These are phyloP conservation scores for Tricholaema leucomelas DNA, from an alignment of 2,113 vertebrate species.

Conservation along the genomic window DNA sequence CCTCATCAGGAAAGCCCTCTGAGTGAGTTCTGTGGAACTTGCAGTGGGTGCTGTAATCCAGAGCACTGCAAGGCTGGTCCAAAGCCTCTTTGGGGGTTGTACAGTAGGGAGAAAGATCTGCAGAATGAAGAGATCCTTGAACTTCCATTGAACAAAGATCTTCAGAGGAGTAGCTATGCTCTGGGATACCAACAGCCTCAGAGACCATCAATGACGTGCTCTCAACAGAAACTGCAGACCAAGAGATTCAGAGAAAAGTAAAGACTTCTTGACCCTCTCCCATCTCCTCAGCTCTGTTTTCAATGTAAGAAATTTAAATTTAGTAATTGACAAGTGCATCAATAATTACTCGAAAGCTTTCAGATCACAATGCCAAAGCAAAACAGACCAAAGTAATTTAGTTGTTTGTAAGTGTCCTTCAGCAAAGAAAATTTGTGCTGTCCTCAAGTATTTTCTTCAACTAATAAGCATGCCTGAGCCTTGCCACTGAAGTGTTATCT, in stretches of 20 bases:
- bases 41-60: constrained; percentile 71
- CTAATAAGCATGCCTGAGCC: background rate
- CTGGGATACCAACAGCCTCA: constrained; percentile 78
- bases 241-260: background rate
- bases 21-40: constrained; percentile 58
- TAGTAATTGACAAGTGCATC: background rate
- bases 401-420: background rate
- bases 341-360: background rate
- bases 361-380: background rate
- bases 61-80: constrained; percentile 75
- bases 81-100: constrained; percentile 66
- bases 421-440: background rate
- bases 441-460: background rate
- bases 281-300: no score
- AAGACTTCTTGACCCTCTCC: background rate
- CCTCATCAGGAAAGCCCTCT: constrained; percentile 59
- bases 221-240: constrained; percentile 81
- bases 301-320: background rate
- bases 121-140: constrained; percentile 76
- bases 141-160: constrained; percentile 87
- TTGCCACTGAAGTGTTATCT: background rate
- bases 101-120: constrained; percentile 80
- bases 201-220: constrained; percentile 84
- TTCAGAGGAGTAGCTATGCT: constrained; percentile 83
- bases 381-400: background rate